Base-by-base conservation (phyloP, 2,888 invertebrate species). In the Abrostola tripartita region DNA sequence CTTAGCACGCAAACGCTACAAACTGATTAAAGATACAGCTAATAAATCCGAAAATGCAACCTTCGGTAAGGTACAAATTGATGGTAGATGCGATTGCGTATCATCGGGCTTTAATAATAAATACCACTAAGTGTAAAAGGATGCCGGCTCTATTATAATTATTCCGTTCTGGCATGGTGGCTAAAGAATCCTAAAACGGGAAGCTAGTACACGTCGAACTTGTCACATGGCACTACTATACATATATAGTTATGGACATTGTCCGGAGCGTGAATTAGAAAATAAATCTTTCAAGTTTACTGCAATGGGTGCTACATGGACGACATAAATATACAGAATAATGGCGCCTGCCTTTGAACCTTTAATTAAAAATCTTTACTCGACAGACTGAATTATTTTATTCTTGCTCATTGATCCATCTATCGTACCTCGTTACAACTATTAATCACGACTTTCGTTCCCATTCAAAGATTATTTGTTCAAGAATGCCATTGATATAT, bases 351-450 rank as follows among this genome's bases (percentile, higher is more conserved):
- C 44, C 44, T 47, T 24, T 47, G 44, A 47, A 47, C 44, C 24
- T 47, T 47, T 47, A 47, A 47, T 47, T 47, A 24, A 47, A 47
- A 47, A 47, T 47, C 44, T 47, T 47, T 47, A 47, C 14, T 9
- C 6, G n/a, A 41, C 41, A 47, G 44, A 47, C 44, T 9, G 44
- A 47, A 24, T 24, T 24, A 24, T 47, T 47, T 47, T 47, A 47
- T 47, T 47, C 14, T 5, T 9, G 4, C 24, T 24, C 24, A 47
- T 47, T 10, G 44, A 47, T 47, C 14, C 8, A 14, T 47, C 44
- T 47, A 24, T 47, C 44, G 24, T 14, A 14, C 44, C 44, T 44
- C 14, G 44, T 44, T 8, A 8, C 14, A 47, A 47, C 44, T 41
- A 41, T n/a, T 47, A 14, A 47, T 9, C 24, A 10, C 24, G 24